Percentiles rank a stretch among this genome's conserved stretches.
Conservation (phyloP, 2,888 invertebrate genomes). For the Ochlodes sylvanus region DNA sequence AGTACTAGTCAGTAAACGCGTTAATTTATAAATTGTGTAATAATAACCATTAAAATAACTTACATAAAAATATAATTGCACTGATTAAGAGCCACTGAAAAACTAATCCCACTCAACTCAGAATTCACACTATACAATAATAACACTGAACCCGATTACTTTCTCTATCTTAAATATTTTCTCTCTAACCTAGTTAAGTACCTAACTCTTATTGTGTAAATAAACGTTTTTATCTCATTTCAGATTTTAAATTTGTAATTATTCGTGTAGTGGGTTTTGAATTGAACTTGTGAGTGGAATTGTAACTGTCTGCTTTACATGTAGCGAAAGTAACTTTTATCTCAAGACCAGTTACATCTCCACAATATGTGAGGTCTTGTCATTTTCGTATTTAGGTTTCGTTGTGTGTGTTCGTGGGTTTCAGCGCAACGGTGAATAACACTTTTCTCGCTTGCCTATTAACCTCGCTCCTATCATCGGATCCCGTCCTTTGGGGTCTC, state of each 20-base stretch:
- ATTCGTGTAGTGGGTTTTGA: constrained; percentile 80
- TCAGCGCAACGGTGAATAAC: constrained; percentile 80
- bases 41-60: no score
- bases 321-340: background rate
- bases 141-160: constrained; percentile 51
- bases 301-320: constrained; percentile 53
- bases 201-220: constrained; percentile 82
- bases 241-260: constrained; percentile 79
- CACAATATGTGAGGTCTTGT: constrained; percentile 73
- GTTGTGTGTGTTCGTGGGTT: constrained; percentile 83
- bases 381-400: constrained; percentile 78
- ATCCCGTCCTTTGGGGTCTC: constrained; percentile 67
- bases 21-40: no score
- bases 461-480: constrained; percentile 68
- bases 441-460: constrained; percentile 83
- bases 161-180: constrained; percentile 83
- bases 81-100: background rate
- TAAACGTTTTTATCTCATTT: constrained; percentile 80
- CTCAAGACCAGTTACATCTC: constrained; percentile 53
- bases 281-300: constrained; percentile 74
- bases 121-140: constrained; percentile 23
- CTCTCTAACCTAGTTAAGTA: constrained; percentile 81
- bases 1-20: no score
- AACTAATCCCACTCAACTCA: background rate
- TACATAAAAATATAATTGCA: background rate